A percentile compares a stretch with the other conserved stretches of the same genome.
phyloP scores from a whole-genome alignment of 2,113 vertebrate species.

The Brachypodius melanocephalos region DNA sequence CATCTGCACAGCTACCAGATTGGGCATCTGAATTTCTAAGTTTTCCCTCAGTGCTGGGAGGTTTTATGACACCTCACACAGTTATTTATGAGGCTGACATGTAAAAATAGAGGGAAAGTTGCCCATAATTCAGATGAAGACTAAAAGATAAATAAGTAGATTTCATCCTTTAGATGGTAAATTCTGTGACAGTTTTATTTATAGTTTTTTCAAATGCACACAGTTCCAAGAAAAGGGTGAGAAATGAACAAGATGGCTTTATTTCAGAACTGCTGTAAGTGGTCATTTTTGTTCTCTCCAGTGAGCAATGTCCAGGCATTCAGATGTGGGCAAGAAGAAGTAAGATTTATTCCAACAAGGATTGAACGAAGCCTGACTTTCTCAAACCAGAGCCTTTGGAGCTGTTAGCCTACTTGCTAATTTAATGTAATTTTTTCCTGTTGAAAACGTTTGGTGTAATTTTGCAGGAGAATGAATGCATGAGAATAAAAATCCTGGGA shows the following conservation, averaged over 20 bases:
- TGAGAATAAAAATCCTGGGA: slow-evolving; percentile 98
- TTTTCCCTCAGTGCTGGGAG: neutral
- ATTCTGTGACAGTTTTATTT: neutral
- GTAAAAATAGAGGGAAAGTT: neutral
- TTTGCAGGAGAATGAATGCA: slow-evolving; percentile 94
- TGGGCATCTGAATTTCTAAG: neutral
- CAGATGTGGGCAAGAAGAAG: neutral
- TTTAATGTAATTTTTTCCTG: neutral
- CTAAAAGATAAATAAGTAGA: neutral
- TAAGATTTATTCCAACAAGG: neutral
- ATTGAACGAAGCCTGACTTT: neutral
- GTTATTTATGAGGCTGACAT: neutral
- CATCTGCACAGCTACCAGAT: neutral
- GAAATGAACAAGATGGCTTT: neutral
- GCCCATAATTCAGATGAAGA: neutral
- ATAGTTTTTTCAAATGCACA: neutral
- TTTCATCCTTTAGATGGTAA: neutral
- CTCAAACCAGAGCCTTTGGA: neutral
- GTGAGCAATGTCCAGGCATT: neutral
- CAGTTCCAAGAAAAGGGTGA: neutral
- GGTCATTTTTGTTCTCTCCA: neutral
- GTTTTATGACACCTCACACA: neutral
- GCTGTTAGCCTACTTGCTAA: neutral
- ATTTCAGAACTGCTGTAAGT: neutral
- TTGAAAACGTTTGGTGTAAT: neutral